phyloP scores from a whole-genome alignment of 1,140 invertebrate species.

The Drosophila kanapiae region DNA sequence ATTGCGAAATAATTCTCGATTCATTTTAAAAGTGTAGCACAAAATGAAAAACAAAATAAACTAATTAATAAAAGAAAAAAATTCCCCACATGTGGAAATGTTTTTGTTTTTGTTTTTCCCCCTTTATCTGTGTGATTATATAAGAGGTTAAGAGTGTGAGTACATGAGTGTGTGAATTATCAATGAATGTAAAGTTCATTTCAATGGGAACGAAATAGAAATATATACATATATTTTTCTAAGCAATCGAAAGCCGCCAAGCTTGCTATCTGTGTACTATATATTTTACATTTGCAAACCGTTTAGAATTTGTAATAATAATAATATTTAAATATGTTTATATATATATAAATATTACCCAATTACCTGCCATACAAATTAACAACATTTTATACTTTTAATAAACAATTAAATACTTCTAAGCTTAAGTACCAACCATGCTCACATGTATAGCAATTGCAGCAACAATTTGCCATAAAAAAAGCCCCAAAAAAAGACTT shows the following conservation, averaged over 20 bases:
- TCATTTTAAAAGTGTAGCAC: conserved; percentile 25
- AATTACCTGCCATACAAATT: background rate
- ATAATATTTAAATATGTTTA: too few species aligned
- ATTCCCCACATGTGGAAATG: conserved; percentile 29
- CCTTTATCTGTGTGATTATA: conserved; percentile 10
- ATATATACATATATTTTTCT: conserved; percentile 11
- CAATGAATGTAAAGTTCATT: conserved; percentile 32
- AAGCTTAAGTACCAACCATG: background rate
- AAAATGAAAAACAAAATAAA: conserved; percentile 9
- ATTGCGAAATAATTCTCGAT: conserved; percentile 57
- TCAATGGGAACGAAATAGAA: conserved; percentile 22
- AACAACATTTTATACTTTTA: background rate
- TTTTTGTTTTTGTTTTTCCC: conserved; percentile 14
- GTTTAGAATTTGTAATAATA: too few species aligned
- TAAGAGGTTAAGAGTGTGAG: conserved; percentile 17
- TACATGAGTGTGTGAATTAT: conserved; percentile 31
- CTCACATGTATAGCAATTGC: conserved; percentile 34
- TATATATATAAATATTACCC: too few species aligned
- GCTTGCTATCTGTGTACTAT: conserved; percentile 3
- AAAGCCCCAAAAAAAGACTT: background rate
- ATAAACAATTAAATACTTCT: conserved; percentile 4
- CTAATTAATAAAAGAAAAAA: conserved; percentile 18
- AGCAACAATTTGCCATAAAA: conserved; percentile 20
- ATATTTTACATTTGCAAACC: background rate
- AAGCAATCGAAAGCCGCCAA: conserved; percentile 12